phyloP scores from a whole-genome alignment of 2,797 vertebrate species.

The Carcharodon carcharias region DNA sequence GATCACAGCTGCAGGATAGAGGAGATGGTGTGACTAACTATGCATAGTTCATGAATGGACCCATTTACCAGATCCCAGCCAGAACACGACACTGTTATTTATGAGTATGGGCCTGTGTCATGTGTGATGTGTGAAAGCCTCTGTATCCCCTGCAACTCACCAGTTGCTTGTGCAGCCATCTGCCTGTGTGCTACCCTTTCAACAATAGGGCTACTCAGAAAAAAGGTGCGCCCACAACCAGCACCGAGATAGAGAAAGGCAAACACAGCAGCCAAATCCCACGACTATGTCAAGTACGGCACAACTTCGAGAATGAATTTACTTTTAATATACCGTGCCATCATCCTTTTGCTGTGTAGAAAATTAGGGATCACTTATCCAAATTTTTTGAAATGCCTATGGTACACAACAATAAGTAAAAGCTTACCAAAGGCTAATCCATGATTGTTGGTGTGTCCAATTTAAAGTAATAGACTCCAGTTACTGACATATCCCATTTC shows the following conservation, averaged over 20 bases:
- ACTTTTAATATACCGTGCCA: background rate
- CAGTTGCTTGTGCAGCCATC: background rate
- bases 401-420: background rate
- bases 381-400: background rate
- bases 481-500: background rate
- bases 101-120: background rate
- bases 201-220: background rate
- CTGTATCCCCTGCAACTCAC: background rate
- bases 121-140: background rate
- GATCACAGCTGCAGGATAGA: background rate
- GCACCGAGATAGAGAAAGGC: background rate
- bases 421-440: background rate
- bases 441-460: background rate
- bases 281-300: background rate
- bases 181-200: background rate
- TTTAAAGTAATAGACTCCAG: background rate
- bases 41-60: background rate
- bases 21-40: background rate
- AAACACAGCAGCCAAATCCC: background rate
- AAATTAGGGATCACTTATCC: background rate
- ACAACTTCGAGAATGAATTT: background rate
- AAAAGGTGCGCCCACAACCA: background rate
- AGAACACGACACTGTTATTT: background rate
- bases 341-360: background rate
- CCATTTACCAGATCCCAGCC: background rate